Conservation (phyloP, 1,140 invertebrate species). For the Nephila pilipes region DNA sequence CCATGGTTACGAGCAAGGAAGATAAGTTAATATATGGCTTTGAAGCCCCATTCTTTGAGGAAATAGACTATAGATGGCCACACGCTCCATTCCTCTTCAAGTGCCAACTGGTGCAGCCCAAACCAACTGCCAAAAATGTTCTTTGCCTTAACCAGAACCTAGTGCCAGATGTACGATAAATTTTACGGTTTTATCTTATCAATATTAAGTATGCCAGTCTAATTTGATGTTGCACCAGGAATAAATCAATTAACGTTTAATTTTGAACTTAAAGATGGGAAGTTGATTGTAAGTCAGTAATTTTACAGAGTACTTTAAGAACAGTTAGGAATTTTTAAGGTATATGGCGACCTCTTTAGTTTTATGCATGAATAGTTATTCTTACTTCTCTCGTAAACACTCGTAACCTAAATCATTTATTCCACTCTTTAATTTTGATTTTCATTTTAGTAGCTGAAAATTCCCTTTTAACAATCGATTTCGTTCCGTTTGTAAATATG, state of each 20-base stretch:
- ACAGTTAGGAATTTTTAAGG: background rate
- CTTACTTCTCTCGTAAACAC: too few species aligned
- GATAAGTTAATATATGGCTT: too few species aligned
- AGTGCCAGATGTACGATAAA: background rate
- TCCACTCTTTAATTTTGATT: too few species aligned
- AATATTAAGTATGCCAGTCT: too few species aligned
- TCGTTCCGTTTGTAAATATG: too few species aligned
- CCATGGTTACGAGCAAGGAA: too few species aligned
- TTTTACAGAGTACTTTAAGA: background rate
- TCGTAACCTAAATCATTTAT: too few species aligned
- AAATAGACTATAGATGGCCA: background rate
- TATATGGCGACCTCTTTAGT: background rate
- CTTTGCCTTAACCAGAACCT: conserved; percentile 3
- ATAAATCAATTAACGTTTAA: background rate
- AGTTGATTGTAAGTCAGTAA: too few species aligned
- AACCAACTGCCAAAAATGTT: background rate
- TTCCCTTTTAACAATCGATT: too few species aligned
- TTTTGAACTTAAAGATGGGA: background rate
- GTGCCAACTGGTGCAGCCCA: conserved; percentile 25
- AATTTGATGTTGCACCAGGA: background rate
- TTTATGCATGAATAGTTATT: background rate
- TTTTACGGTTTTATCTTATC: background rate
- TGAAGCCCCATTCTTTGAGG: background rate
- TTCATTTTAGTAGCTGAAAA: too few species aligned
- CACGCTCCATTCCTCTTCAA: conserved; percentile 11